Conservation (phyloP, 2,888 invertebrate species). For the Parnassius orleans region DNA sequence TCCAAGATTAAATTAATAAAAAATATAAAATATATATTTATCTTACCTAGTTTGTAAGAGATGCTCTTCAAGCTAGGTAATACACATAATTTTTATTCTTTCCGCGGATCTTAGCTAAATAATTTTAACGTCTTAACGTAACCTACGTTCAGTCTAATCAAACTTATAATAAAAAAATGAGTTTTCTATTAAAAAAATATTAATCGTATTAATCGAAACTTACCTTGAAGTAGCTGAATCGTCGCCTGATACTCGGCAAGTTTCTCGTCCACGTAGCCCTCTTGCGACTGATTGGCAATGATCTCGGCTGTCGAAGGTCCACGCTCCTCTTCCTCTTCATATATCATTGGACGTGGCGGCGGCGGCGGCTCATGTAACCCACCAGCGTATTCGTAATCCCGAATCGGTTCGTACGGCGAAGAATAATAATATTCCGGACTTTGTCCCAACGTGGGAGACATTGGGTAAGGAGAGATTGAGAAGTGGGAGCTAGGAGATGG, state of each 20-base stretch:
- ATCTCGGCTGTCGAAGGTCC: conserved; percentile 95
- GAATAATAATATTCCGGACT: conserved; percentile 82
- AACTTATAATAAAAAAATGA: too few species aligned
- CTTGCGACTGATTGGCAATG: conserved; percentile 95
- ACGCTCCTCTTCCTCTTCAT: conserved; percentile 86
- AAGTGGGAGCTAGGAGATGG: conserved; percentile 75
- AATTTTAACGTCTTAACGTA: too few species aligned
- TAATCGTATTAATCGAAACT: conserved; percentile 48
- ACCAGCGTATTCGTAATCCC: conserved; percentile 87
- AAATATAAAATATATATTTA: too few species aligned
- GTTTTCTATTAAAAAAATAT: not conserved
- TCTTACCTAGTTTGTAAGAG: too few species aligned
- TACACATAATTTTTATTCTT: too few species aligned
- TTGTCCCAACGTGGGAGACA: conserved; percentile 82
- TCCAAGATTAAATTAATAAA: too few species aligned
- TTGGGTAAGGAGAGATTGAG: conserved; percentile 74
- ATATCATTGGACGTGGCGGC: conserved; percentile 84
- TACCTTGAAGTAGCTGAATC: conserved; percentile 93
- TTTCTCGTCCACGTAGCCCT: conserved; percentile 96
- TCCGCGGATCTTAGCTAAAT: too few species aligned
- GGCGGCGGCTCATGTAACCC: conserved; percentile 89
- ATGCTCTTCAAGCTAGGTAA: too few species aligned
- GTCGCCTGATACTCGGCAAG: conserved; percentile 96
- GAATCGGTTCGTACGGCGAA: conserved; percentile 79
- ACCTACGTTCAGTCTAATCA: too few species aligned